Evolutionary conservation across 2,888 invertebrate genomes (phyloP), one percentile per base, ranked within the genome.

Genomic region (Sphinx pinastri): DNA sequence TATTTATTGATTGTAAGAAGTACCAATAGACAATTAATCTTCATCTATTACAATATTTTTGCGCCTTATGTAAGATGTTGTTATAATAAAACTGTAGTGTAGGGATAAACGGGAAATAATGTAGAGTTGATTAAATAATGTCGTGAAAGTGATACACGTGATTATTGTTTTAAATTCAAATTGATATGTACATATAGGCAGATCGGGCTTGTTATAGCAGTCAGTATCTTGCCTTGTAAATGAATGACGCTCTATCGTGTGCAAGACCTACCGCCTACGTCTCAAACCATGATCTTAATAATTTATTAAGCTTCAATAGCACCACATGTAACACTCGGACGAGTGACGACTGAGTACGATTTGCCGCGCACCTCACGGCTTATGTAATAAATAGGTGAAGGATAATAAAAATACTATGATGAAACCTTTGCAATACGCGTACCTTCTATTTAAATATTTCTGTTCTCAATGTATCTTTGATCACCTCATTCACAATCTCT

Each of bases 351-450:
- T 5, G 11, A 19, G 19, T 19, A 63, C 49, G 49, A 63, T 16
- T 19, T 67, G 38, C 67, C 54, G 38, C 19, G 68, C 45, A 38
- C 38, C 68, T 68, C 55, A 45, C 38, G 19, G n/a, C 55, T 68
- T 68, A 68, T 57, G 68, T 68, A 68, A 68, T 25, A 57, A 68
- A 57, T 68, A 57, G 68, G 68, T 68, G 68, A 68, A 68, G 68
- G 68, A 68, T 68, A 55, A 25, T 57, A 47, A 68, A 68, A 54
- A 63, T 19, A 47, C 47, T 47, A 57, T 57, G 57, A 57, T 45
- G 68, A 68, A 57, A 68, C 63, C n/a, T 19, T 49, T 63, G 63
- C 63, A 63, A 49, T 19, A 55, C 19, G 60, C 38, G 19, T 19
- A 38, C 38, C 58, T 38, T 49, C 13, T 49, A 49, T 47, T 47